These are phyloP conservation scores for Macropodus opercularis DNA, from an alignment of 2,797 vertebrate genomes.

Conservation along the genomic window DNA sequence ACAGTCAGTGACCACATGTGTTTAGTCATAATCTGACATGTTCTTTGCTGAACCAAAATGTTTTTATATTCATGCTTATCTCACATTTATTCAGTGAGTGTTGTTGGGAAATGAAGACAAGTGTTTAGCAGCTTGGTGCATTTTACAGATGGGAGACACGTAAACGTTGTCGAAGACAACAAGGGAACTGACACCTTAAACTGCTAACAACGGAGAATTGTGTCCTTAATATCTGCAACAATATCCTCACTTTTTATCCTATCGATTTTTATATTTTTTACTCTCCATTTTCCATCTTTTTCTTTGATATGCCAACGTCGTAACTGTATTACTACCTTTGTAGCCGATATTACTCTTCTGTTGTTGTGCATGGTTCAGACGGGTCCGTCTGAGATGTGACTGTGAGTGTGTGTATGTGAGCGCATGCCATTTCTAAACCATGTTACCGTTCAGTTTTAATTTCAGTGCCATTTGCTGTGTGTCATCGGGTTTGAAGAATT, in stretches of 20 bases:
- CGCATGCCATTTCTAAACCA: constrained; percentile 68
- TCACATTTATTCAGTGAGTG: constrained; percentile 59
- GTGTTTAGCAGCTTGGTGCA: constrained; percentile 52
- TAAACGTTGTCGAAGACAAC: constrained; percentile 58
- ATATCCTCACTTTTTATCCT: constrained; percentile 81
- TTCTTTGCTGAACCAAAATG: constrained; percentile 69
- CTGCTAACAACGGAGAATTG: constrained; percentile 61
- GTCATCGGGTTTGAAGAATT: constrained; percentile 43
- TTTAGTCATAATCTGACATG: constrained; percentile 48
- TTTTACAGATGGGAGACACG: constrained; percentile 59
- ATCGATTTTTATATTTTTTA: constrained; percentile 84
- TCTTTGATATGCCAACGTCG: constrained; percentile 76
- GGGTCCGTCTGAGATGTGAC: constrained; percentile 61
- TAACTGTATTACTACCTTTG: constrained; percentile 78
- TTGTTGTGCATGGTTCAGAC: constrained; percentile 63
- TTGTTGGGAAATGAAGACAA: constrained; percentile 48
- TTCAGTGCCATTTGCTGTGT: constrained; percentile 71
- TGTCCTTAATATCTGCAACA: constrained; percentile 76
- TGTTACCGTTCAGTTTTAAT: constrained; percentile 65
- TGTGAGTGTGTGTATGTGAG: constrained; percentile 63
- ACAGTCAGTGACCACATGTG: constrained; percentile 34
- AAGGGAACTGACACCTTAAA: constrained; percentile 73
- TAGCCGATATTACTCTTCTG: constrained; percentile 76
- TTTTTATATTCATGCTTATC: constrained; percentile 69
- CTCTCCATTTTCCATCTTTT: constrained; percentile 71